Evolutionary conservation across 1,140 invertebrate species (phyloP), one percentile per base, ranked within the genome.

Genomic region (Lamellibrachia luymesi): DNA sequence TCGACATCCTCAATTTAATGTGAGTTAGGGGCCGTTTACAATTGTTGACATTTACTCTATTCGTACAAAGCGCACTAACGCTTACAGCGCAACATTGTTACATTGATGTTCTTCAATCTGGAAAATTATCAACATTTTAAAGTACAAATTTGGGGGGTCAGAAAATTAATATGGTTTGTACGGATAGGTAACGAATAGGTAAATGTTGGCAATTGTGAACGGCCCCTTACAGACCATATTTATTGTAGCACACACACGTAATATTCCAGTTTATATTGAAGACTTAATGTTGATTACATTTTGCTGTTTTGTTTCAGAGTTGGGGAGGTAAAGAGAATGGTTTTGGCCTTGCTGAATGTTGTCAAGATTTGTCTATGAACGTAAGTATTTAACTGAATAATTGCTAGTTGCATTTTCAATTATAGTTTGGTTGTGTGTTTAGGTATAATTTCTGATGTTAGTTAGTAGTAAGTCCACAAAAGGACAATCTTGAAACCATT

Each of bases 301-400:
- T 93, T 49, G 90, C 93, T 92, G 90, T 93, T 93, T 92, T 93
- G 38, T 95, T 95, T 64, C 93, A 96, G 96, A 96, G 96, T 96
- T 98, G 98, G 98, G 98, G 98, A 94, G 98, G 98, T n/a, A 98
- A 98, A 96, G 98, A 98, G 96, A 98, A 98, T 97, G 98, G 98
- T 93, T 98, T 98, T 97, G 98, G 98, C 93, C 96, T 98, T 92
- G 98, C 98, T 80, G 97, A 98, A 94, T 98, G 98, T 95, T 98
- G 98, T 96, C 97, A 97, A 95, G 97, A 97, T 94, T 95, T 97
- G 51, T 95, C 97, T 56, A 93, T 97, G 13, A 94, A 95, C 64
- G 97, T 97, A 96, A 96, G 97, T 96, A 52, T 27, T 91, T 90
- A 38, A 25, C 51, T 10, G 13, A 2, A 51, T 13, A n/a, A 51